Base-by-base conservation (phyloP, 2,797 vertebrate species). In the Pangasius krempfi region DNA sequence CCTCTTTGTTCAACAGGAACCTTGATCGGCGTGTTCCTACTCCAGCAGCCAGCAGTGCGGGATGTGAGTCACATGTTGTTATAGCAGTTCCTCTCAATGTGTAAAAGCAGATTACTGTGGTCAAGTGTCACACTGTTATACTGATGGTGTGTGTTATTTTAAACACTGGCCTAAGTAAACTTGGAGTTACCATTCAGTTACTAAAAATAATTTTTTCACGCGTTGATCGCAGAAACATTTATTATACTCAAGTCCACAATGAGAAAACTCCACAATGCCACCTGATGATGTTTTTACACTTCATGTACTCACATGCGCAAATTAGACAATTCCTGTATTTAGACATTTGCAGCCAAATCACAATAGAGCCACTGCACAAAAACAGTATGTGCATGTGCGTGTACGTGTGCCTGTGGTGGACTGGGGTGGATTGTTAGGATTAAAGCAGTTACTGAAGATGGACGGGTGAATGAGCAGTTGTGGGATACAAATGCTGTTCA, bases 1-100 rank as follows among this genome's bases (percentile, higher is more conserved):
- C 87, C 89, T 89, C 86, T 93, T 92, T 93, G 76, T 90, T 93
- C 62, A 79, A 76, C 75, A 87, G 72, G 30, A 80, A 81, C 30
- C 75, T 79, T 87, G 87, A 92, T 83, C 56, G n/a, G 60, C 82
- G 75, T 89, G 86, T 92, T 86, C 92, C 89, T 92, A 87, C 86
- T 86, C 89, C 56, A 22, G 40, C 44, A 87, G 79, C 84, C 84
- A 85, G 76, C 85, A 37, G 64, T 64, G 78, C 54, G 66, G 52
- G 86, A 92, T 89, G 90, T 90, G 78, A 90, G 90, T 82, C 90
- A 90, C 80, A 84, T 80, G 78, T 84, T 81, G 68, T 37, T 86
- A 84, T 18, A 68, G 60, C 68, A 83, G 85, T 90, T 89, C 50
- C 64, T 75, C 72, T 87, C 25, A 50, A 79, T 22, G 22, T 62